These are phyloP conservation scores for Pipra filicauda DNA, from an alignment of 2,113 vertebrate species.

Conservation along the genomic window DNA sequence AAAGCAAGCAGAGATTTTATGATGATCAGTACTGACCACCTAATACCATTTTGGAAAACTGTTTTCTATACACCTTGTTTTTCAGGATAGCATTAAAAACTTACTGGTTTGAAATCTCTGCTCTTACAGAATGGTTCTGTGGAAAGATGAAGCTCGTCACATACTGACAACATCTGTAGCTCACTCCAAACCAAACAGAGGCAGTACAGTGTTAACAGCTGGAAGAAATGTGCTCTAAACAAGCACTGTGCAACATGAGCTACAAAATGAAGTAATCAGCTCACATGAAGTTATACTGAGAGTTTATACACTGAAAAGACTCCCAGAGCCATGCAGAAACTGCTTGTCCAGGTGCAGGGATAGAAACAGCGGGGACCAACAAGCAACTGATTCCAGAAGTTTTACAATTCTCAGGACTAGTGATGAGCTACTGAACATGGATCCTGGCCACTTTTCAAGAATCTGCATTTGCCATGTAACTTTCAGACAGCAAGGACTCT, in stretches of 20 bases:
- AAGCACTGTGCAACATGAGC: background rate
- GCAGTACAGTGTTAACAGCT: background rate
- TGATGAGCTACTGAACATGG: background rate
- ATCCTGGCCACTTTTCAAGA: background rate
- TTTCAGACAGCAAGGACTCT: background rate
- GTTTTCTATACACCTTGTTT: background rate
- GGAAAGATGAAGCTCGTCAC: background rate
- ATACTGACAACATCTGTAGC: background rate
- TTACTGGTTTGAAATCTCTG: background rate
- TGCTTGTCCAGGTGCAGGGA: background rate
- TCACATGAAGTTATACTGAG: background rate
- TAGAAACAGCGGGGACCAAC: background rate
- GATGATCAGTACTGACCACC: background rate
- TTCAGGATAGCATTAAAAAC: background rate
- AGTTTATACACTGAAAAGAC: background rate
- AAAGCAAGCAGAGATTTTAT: background rate
- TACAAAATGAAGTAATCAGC: background rate
- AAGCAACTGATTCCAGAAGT: background rate
- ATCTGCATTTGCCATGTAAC: background rate
- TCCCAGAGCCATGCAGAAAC: background rate
- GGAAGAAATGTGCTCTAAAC: background rate
- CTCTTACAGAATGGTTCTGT: background rate
- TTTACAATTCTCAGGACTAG: background rate
- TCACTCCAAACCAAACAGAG: background rate
- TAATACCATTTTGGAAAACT: background rate